Percentiles rank a stretch among this genome's conserved stretches.
Conservation (phyloP, 2,113 vertebrate species). For the Forbesichthys agassizii region DNA sequence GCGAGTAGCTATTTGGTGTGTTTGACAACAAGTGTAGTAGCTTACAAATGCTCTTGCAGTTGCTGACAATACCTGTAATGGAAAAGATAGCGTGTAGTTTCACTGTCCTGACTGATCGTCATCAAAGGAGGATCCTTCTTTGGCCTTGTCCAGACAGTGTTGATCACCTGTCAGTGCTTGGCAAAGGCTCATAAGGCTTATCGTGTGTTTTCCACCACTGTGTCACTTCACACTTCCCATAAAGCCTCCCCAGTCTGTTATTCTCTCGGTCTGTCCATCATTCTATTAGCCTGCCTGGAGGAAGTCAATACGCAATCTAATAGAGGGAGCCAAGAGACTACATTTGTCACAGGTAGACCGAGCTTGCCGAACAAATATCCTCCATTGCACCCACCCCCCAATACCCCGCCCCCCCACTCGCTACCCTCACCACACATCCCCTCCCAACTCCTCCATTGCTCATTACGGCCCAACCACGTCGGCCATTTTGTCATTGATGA, state of each 20-base stretch:
- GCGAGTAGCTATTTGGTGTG: too few relatives aligned
- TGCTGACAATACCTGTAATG: not conserved
- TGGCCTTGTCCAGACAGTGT: slow-evolving; percentile 1
- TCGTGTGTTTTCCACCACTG: not conserved
- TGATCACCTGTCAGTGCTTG: slow-evolving; percentile 2
- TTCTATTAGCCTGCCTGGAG: slow-evolving; percentile 2
- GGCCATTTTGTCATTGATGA: slow-evolving; percentile 17
- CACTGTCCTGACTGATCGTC: not conserved
- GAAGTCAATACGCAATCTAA: slow-evolving; percentile 10
- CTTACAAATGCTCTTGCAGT: not conserved
- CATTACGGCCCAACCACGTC: not conserved
- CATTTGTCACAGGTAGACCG: slow-evolving; percentile 15
- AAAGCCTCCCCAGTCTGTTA: slow-evolving; percentile 1
- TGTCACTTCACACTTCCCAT: not conserved
- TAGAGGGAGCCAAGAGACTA: slow-evolving; percentile 1
- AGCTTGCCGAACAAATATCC: not conserved
- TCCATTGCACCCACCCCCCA: not conserved
- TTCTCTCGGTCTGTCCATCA: slow-evolving; percentile 2
- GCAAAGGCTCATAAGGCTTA: not conserved
- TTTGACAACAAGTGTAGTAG: too few relatives aligned
- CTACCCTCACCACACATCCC: too few relatives aligned
- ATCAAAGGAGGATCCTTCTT: not conserved
- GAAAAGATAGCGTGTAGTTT: not conserved
- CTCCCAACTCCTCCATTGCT: not conserved
- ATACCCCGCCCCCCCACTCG: too few relatives aligned